phyloP scores from a whole-genome alignment of 2,888 invertebrate genomes.

The Aleiodes testaceus region DNA sequence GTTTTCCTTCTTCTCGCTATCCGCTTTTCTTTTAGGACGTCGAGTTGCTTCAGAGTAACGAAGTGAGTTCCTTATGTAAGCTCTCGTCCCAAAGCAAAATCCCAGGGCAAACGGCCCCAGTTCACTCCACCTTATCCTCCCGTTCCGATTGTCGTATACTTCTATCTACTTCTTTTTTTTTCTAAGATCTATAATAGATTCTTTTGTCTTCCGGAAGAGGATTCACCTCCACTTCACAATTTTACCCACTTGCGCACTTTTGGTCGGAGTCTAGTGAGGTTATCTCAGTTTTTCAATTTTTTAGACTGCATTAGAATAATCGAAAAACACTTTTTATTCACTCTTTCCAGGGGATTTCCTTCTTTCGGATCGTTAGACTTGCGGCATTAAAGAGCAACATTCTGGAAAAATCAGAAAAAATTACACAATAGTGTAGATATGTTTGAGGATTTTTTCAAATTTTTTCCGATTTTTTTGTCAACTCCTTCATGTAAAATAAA shows the following conservation, averaged over 20 bases:
- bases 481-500: too few species aligned
- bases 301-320: too few species aligned
- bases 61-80: slow-evolving; percentile 31
- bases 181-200: slow-evolving; percentile 34
- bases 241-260: slow-evolving; percentile 17
- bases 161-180: slow-evolving; percentile 4
- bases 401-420: too few species aligned
- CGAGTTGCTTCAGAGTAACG: slow-evolving; percentile 19
- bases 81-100: slow-evolving; percentile 14
- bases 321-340: too few species aligned
- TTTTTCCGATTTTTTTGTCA: too few species aligned
- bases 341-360: too few species aligned
- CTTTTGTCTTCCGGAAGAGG: slow-evolving; percentile 32
- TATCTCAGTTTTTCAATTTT: slow-evolving; percentile 40
- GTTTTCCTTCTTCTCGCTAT: slow-evolving; percentile 14
- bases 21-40: not conserved
- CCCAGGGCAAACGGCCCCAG: slow-evolving; percentile 2
- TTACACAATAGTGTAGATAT: too few species aligned
- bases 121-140: not conserved
- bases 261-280: slow-evolving; percentile 1
- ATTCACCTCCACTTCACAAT: slow-evolving; percentile 23
- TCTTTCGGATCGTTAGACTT: too few species aligned
- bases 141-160: slow-evolving; percentile 20
- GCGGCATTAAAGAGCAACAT: too few species aligned
- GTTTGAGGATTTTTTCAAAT: too few species aligned